Evolutionary conservation across 2,888 invertebrate genomes (phyloP).

Genomic region (Busseola fusca): DNA sequence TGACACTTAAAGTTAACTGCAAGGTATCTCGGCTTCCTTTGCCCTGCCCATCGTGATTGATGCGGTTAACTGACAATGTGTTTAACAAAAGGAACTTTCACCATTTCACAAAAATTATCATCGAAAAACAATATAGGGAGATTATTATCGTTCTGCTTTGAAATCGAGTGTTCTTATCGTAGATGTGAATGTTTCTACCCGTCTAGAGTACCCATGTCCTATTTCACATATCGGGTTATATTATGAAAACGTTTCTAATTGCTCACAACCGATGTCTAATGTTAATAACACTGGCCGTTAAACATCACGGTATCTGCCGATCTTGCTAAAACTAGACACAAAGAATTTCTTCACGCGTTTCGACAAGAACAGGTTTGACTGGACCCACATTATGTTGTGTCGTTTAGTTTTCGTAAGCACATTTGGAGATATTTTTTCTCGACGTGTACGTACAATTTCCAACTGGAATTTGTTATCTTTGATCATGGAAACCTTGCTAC

Average conservation of each 20-base stretch:
- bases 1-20: slow-evolving; percentile 67
- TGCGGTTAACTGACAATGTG: slow-evolving; percentile 60
- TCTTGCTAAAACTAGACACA: slow-evolving; percentile 59
- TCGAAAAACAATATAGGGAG: slow-evolving; percentile 45
- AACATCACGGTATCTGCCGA: slow-evolving; percentile 39
- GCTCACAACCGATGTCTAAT: slow-evolving; percentile 49
- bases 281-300: slow-evolving; percentile 55
- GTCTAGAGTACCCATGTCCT: slow-evolving; percentile 2
- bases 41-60: slow-evolving; percentile 63
- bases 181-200: slow-evolving; percentile 18
- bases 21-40: slow-evolving; percentile 65
- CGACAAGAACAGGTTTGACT: slow-evolving; percentile 61
- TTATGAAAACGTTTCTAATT: slow-evolving; percentile 59
- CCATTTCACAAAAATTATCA: slow-evolving; percentile 49
- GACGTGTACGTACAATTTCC: slow-evolving; percentile 26
- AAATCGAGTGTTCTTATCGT: slow-evolving; percentile 24
- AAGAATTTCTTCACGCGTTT: slow-evolving; percentile 59
- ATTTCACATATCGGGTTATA: slow-evolving; percentile 34
- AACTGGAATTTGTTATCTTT: slow-evolving; percentile 40
- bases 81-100: slow-evolving; percentile 64
- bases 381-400: slow-evolving; percentile 49
- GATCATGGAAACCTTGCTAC: slow-evolving; percentile 35
- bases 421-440: slow-evolving; percentile 43
- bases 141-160: slow-evolving; percentile 32
- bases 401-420: slow-evolving; percentile 55